Percentiles rank a stretch among this genome's conserved stretches.
Evolutionary conservation across 1,140 invertebrate species (phyloP).

Genomic region (Pogonomyrmex barbatus): DNA sequence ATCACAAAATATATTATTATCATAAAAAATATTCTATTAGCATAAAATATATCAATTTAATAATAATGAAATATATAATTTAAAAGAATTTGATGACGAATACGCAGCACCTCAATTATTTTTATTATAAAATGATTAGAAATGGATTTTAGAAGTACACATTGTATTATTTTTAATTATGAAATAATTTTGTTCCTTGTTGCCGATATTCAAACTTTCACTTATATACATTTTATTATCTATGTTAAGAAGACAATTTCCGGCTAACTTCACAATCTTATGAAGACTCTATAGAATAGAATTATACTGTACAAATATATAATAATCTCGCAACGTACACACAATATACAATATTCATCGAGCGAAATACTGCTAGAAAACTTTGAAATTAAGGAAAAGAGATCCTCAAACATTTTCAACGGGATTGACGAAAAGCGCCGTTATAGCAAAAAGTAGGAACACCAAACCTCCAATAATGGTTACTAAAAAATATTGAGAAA

Average conservation of each 20-base stretch:
- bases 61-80: background rate
- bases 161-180: background rate
- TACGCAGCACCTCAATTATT: background rate
- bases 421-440: constrained; percentile 93
- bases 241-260: constrained; percentile 20
- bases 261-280: background rate
- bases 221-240: background rate
- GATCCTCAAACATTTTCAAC: constrained; percentile 69
- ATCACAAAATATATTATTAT: background rate
- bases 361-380: constrained; percentile 24
- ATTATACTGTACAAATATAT: constrained; percentile 32
- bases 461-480: constrained; percentile 97
- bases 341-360: background rate
- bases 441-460: constrained; percentile 96
- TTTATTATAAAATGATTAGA: background rate
- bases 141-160: background rate
- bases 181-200: background rate
- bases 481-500: constrained; percentile 88
- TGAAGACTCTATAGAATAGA: background rate
- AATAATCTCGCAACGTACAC: constrained; percentile 29
- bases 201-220: background rate
- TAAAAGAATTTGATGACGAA: background rate
- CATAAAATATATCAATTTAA: background rate
- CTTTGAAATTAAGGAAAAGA: background rate
- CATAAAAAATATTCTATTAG: background rate